Evolutionary conservation across 2,797 vertebrate genomes (phyloP).

Genomic region (Brachyalestes nurse): DNA sequence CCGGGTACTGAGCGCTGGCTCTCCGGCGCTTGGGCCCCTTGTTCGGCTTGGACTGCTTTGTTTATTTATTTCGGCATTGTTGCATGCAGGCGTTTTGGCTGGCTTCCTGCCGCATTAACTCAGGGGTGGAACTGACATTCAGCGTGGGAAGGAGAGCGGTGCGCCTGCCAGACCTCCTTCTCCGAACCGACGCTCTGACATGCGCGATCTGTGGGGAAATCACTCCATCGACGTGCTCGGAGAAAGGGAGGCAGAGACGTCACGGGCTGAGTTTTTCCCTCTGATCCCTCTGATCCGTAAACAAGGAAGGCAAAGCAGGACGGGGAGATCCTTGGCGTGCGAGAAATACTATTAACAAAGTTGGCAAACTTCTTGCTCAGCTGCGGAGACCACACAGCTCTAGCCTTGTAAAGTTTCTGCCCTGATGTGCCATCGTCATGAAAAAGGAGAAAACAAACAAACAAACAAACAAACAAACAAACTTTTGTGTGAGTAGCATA

Average conservation of each 20-base stretch:
- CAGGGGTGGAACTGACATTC: slow-evolving; percentile 51
- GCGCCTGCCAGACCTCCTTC: slow-evolving; percentile 54
- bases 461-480: not conserved
- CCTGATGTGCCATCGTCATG: not conserved
- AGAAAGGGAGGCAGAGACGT: slow-evolving; percentile 14
- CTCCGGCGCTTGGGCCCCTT: slow-evolving; percentile 25
- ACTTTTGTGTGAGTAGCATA: not conserved
- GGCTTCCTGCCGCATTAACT: slow-evolving; percentile 47
- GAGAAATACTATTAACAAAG: not conserved
- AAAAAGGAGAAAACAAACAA: not conserved
- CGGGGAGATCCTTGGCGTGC: slow-evolving; percentile 7
- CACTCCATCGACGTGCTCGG: slow-evolving; percentile 39
- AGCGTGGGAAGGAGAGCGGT: slow-evolving; percentile 51
- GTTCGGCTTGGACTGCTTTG: slow-evolving; percentile 43
- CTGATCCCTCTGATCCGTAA: slow-evolving; percentile 18
- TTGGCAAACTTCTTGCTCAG: not conserved
- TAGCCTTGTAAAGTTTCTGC: slow-evolving; percentile 18
- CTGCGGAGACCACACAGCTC: not conserved
- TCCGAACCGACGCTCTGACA: slow-evolving; percentile 20
- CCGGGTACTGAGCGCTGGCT: slow-evolving; percentile 6
- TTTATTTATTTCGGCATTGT: slow-evolving; percentile 53
- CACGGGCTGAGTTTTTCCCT: slow-evolving; percentile 22
- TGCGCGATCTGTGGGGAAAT: slow-evolving; percentile 52
- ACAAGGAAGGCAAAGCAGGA: slow-evolving; percentile 10
- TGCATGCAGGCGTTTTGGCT: slow-evolving; percentile 41